These are phyloP conservation scores for Pocillopora damicornis DNA, from an alignment of 64 coral and sea anemone genomes.

Conservation along the genomic window DNA sequence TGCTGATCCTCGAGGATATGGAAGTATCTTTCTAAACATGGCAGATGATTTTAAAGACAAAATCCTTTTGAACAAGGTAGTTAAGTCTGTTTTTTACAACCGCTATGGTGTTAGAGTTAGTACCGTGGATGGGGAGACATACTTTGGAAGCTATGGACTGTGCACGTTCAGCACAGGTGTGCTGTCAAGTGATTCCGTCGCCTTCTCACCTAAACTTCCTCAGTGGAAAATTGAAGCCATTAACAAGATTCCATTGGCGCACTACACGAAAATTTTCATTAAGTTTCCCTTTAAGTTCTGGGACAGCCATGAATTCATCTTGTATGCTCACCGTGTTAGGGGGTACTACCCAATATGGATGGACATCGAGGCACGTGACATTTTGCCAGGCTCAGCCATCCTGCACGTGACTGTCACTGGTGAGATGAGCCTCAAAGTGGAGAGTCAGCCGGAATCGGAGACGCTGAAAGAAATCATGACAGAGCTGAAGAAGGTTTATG, in stretches of 20 bases:
- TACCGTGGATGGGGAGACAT: constrained; percentile 11
- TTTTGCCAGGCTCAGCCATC: constrained; percentile 31
- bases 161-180: constrained; percentile 74
- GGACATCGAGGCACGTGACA: constrained; percentile 63
- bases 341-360: constrained; percentile 84
- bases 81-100: constrained; percentile 22
- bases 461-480: constrained; percentile 52
- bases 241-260: constrained; percentile 40
- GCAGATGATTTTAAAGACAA: constrained; percentile 25
- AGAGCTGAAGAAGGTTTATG: constrained; percentile 63
- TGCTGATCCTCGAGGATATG: constrained; percentile 58
- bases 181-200: constrained; percentile 36
- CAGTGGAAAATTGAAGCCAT: constrained; percentile 72
- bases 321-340: constrained; percentile 50
- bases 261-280: constrained; percentile 79
- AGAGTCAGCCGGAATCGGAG: constrained; percentile 44
- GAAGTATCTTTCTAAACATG: constrained; percentile 49
- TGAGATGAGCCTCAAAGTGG: constrained; percentile 28
- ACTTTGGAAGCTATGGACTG: constrained; percentile 25
- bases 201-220: constrained; percentile 38
- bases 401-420: constrained; percentile 54
- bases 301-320: constrained; percentile 66
- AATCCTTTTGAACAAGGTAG: constrained; percentile 50
- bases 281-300: constrained; percentile 82
- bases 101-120: constrained; percentile 20